Base-by-base conservation (phyloP, 2,797 vertebrate species). In the Thunnus albacares region DNA sequence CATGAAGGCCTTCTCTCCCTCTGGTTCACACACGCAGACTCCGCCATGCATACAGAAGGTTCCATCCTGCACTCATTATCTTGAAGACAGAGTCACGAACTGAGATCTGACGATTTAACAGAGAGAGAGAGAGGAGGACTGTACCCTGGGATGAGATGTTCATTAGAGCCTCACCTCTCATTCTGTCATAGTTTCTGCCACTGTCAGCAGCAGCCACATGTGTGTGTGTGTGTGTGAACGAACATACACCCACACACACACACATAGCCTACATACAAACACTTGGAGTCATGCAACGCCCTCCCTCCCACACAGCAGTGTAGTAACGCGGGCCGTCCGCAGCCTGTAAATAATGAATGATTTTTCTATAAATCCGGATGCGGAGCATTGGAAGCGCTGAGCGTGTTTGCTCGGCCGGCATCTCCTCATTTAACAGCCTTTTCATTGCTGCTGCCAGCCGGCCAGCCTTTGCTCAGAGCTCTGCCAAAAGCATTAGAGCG, bases 341-440 rank as follows among this genome's bases (percentile, higher is more conserved):
- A 65, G 43, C 53, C 58, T 11, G 59, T 87, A 78, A 92, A 89
- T 90, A 89, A 91, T 85, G 47, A 66, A 80, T 35, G 75, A 61
- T 45, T 78, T 59, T 47, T 64, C 77, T 65, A 53, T 84, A 83
- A 87, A 80, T 84, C 73, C 2, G 17, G 41, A 15, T 10, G 0
- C 11, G 9, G 22, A n/a, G 6, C 13, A 57, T 24, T 24, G 61
- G 41, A 72, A 47, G 74, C 14, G 47, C 49, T 28, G 53, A 24
- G 45, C 11, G 20, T 8, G 56, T 65, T 71, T 1, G 67, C 7
- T 59, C 17, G 26, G 28, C 33, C 14, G 0, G 49, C 49, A 11
- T 71, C 59, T 75, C 20, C 17, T 49, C 58, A 10, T 64, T 61
- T 74, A 58, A 82, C 78, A 77, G 70, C 55, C n/a, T 82, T 61